Percentiles rank a stretch among this genome's conserved stretches.
These are phyloP conservation scores for Hydra vulgaris DNA, from an alignment of 30 jellyfish, hydroid and myxozoan species.

Conservation along the genomic window DNA sequence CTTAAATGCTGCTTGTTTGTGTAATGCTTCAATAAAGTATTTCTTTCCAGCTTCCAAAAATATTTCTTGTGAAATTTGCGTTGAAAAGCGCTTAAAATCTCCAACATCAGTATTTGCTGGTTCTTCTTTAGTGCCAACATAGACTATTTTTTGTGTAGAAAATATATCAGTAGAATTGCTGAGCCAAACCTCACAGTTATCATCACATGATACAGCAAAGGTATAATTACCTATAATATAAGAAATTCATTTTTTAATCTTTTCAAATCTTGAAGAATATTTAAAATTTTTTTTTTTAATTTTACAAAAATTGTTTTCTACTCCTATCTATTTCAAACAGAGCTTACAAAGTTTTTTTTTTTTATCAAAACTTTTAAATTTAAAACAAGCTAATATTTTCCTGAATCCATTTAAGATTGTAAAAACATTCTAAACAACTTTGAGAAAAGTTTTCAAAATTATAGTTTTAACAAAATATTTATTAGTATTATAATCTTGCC, in stretches of 20 bases:
- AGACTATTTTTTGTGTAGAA: conserved; percentile 33
- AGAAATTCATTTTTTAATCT: neutral
- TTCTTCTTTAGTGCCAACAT: conserved; percentile 50
- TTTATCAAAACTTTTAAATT: too few species aligned
- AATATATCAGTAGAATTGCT: conserved; percentile 54
- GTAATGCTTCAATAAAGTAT: conserved; percentile 69
- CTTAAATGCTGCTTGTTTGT: conserved; percentile 55
- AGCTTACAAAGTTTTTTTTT: too few species aligned
- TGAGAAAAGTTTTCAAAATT: too few species aligned
- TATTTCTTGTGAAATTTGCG: conserved; percentile 50
- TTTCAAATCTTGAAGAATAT: neutral
- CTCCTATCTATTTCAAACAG: too few species aligned
- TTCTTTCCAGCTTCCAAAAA: conserved; percentile 19
- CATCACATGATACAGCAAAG: conserved; percentile 77
- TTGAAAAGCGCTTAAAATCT: conserved; percentile 25
- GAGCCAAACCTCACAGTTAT: conserved; percentile 82
- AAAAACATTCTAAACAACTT: too few species aligned
- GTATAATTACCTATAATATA: conserved; percentile 49
- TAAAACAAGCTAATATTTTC: too few species aligned
- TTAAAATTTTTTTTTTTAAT: too few species aligned
- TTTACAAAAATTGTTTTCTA: too few species aligned
- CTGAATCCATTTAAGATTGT: too few species aligned
- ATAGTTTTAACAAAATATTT: too few species aligned
- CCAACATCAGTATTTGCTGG: conserved; percentile 43
- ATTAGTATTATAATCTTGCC: too few species aligned